Conservation (phyloP, 2,113 vertebrate genomes). For the Bubo bubo region DNA sequence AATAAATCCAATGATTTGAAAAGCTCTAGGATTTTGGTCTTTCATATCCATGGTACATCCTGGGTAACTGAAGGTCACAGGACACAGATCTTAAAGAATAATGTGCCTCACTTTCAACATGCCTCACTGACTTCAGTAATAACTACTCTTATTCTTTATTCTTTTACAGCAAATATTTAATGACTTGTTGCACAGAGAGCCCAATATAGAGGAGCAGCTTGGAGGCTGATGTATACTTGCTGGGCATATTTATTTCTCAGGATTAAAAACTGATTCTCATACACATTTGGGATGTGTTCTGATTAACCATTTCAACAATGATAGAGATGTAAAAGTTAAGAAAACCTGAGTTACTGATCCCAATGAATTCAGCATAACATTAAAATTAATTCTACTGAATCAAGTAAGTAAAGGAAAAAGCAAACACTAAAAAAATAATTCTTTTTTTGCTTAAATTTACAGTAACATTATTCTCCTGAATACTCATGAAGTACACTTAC, state of each 20-base stretch:
- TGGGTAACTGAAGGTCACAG: neutral
- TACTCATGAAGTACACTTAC: neutral
- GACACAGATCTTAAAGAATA: neutral
- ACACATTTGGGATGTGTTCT: neutral
- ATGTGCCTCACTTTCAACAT: neutral
- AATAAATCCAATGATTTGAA: neutral
- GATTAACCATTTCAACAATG: neutral
- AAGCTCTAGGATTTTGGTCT: neutral
- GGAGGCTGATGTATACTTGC: fast-evolving
- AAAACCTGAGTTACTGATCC: neutral
- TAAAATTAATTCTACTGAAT: neutral
- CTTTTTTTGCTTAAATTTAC: neutral
- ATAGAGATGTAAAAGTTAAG: neutral
- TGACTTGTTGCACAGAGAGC: neutral
- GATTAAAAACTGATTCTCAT: neutral
- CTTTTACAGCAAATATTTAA: neutral
- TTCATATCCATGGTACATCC: neutral
- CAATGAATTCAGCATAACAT: neutral
- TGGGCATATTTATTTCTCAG: neutral
- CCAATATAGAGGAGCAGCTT: neutral
- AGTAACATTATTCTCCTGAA: neutral
- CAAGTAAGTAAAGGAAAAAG: neutral
- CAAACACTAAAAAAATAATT: neutral
- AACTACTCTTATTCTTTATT: neutral
- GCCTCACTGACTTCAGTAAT: neutral